Conservation (phyloP, 2,797 vertebrate species). For the Amblyopsis hoosieri region DNA sequence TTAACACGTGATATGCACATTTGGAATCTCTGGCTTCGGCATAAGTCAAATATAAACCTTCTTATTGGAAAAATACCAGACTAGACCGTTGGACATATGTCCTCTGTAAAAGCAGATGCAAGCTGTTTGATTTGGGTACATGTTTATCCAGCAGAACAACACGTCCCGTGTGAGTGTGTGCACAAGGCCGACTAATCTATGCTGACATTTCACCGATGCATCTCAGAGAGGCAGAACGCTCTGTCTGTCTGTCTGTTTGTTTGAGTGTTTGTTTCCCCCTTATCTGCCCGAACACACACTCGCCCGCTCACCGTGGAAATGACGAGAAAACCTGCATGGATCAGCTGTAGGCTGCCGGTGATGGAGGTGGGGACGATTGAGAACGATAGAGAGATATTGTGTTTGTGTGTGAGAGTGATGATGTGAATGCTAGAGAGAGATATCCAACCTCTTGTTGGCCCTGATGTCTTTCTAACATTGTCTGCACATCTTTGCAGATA, state of each 20-base stretch:
- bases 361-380: constrained; percentile 2
- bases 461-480: too few species aligned
- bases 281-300: constrained; percentile 32
- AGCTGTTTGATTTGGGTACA: neutral
- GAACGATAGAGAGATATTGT: neutral
- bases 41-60: too few species aligned
- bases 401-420: neutral
- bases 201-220: neutral
- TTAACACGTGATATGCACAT: too few species aligned
- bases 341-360: constrained; percentile 1
- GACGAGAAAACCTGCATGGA: constrained; percentile 25
- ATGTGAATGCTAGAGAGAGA: too few species aligned
- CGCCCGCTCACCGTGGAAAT: constrained; percentile 20
- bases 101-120: too few species aligned
- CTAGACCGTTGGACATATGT: too few species aligned
- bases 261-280: constrained; percentile 34
- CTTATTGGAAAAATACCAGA: too few species aligned
- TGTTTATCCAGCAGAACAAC: neutral
- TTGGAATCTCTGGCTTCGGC: too few species aligned
- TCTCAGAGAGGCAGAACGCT: constrained; percentile 2
- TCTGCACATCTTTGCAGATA: constrained; percentile 14
- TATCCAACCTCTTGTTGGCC: too few species aligned
- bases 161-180: too few species aligned
- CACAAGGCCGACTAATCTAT: neutral
- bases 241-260: neutral